phyloP scores from a whole-genome alignment of 92 coral and sea anemone species.

The Plumapathes pennacea region DNA sequence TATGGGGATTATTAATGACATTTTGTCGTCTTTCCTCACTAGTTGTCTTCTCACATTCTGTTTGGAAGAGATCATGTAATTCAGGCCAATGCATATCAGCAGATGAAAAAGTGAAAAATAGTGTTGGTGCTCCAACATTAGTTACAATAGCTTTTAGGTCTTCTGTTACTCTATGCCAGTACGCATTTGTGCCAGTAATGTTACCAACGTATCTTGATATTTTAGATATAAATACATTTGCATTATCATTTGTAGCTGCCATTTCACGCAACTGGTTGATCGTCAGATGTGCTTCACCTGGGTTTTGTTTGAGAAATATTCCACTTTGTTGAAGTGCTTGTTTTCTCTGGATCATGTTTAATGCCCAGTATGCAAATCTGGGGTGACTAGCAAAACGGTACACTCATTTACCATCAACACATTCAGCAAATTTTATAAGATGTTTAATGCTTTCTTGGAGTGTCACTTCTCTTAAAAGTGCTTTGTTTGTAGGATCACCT shows the following conservation, averaged over 20 bases:
- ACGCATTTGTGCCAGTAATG: conserved; percentile 57
- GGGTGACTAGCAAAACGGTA: conserved; percentile 6
- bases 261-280: conserved; percentile 55
- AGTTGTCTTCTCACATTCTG: conserved; percentile 14
- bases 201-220: conserved; percentile 55
- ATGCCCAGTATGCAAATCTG: conserved; percentile 6
- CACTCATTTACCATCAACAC: too few relatives aligned
- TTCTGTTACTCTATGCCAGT: conserved; percentile 31
- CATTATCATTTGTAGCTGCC: conserved; percentile 35
- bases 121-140: conserved; percentile 18
- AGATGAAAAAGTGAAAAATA: conserved; percentile 18
- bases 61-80: conserved; percentile 7
- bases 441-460: conserved; percentile 8
- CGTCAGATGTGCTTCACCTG: conserved; percentile 11
- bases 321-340: conserved; percentile 43
- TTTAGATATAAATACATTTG: conserved; percentile 46
- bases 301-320: too few relatives aligned
- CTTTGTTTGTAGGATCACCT: conserved; percentile 1
- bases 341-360: conserved; percentile 3
- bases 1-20: conserved; percentile 38
- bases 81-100: too few relatives aligned
- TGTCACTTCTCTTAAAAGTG: conserved; percentile 12
- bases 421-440: conserved; percentile 8
- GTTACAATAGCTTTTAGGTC: too few relatives aligned
- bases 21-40: conserved; percentile 35